A percentile compares a stretch with the other conserved stretches of the same genome.
Evolutionary conservation across 2,113 vertebrate genomes (phyloP).

Genomic region (Elephas maximus): DNA sequence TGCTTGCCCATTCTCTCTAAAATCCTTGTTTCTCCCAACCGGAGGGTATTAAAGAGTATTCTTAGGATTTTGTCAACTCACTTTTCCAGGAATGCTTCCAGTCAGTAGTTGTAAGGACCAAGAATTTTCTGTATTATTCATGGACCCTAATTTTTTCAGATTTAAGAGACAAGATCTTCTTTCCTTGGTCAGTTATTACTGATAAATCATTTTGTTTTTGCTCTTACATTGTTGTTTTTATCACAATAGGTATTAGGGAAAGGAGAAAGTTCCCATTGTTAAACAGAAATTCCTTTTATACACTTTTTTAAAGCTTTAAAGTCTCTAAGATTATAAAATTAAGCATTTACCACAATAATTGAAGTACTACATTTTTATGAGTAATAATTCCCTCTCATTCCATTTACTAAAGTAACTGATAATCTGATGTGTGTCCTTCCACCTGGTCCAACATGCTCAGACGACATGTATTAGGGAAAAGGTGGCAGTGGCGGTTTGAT

Average conservation of each 20-base stretch:
- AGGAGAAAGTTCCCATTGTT: not conserved
- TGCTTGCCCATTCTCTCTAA: not conserved
- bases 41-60: not conserved
- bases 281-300: not conserved
- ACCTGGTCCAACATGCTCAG: not conserved
- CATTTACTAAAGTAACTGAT: not conserved
- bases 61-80: not conserved
- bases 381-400: not conserved
- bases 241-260: not conserved
- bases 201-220: not conserved
- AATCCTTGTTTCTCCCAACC: not conserved
- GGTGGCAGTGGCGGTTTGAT: not conserved
- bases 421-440: not conserved
- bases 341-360: not conserved
- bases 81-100: not conserved
- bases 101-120: not conserved
- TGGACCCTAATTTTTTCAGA: not conserved
- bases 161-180: not conserved
- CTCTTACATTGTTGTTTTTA: not conserved
- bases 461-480: not conserved
- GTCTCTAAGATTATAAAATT: not conserved
- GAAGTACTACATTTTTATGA: not conserved
- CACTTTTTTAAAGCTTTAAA: not conserved
- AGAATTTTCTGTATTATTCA: not conserved
- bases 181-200: not conserved